Evolutionary conservation across 2,113 vertebrate species (phyloP), one percentile per base, ranked within the genome.

Genomic region (Cervus canadensis): DNA sequence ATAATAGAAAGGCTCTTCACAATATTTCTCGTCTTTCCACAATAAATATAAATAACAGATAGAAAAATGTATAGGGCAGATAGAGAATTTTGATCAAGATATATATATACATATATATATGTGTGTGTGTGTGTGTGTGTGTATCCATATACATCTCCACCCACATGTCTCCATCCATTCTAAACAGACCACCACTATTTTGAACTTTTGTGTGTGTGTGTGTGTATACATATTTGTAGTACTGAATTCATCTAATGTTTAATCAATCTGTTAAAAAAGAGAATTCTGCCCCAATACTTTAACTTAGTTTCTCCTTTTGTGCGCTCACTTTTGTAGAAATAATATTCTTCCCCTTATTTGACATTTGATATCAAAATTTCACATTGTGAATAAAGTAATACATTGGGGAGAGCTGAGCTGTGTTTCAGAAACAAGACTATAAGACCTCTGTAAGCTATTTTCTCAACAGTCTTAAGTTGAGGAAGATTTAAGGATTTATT

Each of bases 401-500:
- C 45, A 56, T 81, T 89, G 64, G 79, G 74, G 33, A 91, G 79
- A 96, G 85, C 81, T 93, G 87, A 98, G 76, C n/a, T 62, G 23
- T 97, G 54, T 96, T 96, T 95, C 79, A 97, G 79, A 96, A 96
- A 97, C 21, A 95, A 97, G 62, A 30, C 40, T 92, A 9, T 97
- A 95, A 96, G 83, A 97, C 62, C 54, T 87, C 33, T n/a, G 50
- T 98, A 97, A 98, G 92, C 91, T 97, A 78, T 96, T 96, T 97
- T 98, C 95, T 96, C 89, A 96, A 95, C 60, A 94, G 43, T 94
- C 76, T 95, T 97, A 98, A 96, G 50, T 94, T 96, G 81, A 96
- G 50, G 48, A 90, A 60, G 96, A 98, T 96, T 98, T 98, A 96
- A 97, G 89, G 96, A 97, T 96, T 98, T 98, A 92, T 92, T 92